phyloP scores from a whole-genome alignment of 30 jellyfish, hydroid and myxozoan genomes.

The Pseudorhiza aurosa region DNA sequence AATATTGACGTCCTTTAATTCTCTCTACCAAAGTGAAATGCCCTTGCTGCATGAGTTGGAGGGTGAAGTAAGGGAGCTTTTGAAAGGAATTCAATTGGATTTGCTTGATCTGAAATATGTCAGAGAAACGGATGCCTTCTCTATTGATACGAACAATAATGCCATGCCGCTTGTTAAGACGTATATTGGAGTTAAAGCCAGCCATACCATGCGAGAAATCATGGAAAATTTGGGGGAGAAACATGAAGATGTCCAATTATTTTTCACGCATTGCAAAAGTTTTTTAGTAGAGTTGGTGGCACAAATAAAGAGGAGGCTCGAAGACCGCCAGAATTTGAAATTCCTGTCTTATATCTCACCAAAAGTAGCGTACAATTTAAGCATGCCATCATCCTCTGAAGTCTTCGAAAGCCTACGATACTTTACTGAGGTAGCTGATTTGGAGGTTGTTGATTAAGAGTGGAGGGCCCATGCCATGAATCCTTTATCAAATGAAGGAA shows the following conservation, averaged over 20 bases:
- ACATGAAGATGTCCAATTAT: slow-evolving; percentile 4
- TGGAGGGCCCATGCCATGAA: slow-evolving; percentile 44
- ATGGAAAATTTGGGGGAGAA: slow-evolving; percentile 10
- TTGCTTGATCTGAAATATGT: slow-evolving; percentile 16
- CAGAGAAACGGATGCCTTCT: slow-evolving; percentile 6
- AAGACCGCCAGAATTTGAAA: not conserved
- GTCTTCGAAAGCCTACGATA: slow-evolving; percentile 15
- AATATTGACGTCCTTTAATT: slow-evolving; percentile 31
- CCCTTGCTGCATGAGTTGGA: slow-evolving; percentile 38
- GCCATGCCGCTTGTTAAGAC: slow-evolving; percentile 15
- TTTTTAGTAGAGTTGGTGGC: slow-evolving; percentile 21
- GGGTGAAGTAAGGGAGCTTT: slow-evolving; percentile 39
- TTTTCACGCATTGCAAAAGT: slow-evolving; percentile 13
- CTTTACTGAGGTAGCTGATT: slow-evolving; percentile 5
- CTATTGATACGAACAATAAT: slow-evolving; percentile 4
- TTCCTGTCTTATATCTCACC: not conserved
- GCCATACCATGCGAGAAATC: slow-evolving; percentile 18
- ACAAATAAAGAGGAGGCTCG: slow-evolving; percentile 20
- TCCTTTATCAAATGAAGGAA: not conserved
- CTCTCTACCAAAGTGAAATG: slow-evolving; percentile 38
- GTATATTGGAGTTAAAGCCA: slow-evolving; percentile 38
- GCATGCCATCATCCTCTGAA: slow-evolving; percentile 37
- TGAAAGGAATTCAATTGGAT: slow-evolving; percentile 4
- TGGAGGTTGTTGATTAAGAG: slow-evolving; percentile 25
- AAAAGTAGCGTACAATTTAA: not conserved